Percentiles rank a stretch among this genome's conserved stretches.
Evolutionary conservation across 2,797 vertebrate species (phyloP).

Genomic region (Tragopan temminckii): DNA sequence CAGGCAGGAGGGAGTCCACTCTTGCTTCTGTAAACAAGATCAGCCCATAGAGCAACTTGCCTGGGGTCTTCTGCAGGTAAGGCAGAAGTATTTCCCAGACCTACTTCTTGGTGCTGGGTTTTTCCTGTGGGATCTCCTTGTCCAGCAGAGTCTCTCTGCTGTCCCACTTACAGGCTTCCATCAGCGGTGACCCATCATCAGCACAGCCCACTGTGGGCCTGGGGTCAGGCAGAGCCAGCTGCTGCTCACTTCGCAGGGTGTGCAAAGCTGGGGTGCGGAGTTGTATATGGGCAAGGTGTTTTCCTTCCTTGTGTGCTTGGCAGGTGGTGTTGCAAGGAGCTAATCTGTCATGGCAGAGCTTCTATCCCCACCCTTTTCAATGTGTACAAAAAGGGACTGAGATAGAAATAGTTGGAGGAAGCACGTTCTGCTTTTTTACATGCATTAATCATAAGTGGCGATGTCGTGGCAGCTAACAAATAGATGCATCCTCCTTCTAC

Average conservation of each 20-base stretch:
- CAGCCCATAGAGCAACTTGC: accelerated
- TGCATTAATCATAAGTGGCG: background rate
- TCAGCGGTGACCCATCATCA: accelerated
- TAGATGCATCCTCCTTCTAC: background rate
- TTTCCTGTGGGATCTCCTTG: background rate
- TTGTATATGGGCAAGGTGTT: background rate
- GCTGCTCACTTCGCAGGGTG: background rate
- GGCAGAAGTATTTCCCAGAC: background rate
- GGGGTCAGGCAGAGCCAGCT: background rate
- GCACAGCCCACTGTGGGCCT: background rate
- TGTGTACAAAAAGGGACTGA: background rate
- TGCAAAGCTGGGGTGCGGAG: background rate
- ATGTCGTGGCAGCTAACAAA: background rate
- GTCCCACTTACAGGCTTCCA: accelerated
- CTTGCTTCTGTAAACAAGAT: background rate
- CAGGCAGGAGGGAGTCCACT: background rate
- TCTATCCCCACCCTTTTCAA: background rate
- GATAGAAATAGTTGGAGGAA: background rate
- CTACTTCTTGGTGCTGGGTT: background rate
- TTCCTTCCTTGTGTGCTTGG: background rate
- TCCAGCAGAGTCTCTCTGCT: background rate
- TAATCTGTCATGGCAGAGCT: background rate
- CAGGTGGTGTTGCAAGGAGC: background rate
- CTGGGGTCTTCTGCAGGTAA: background rate
- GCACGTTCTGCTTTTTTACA: background rate